Base-by-base conservation (phyloP, 1,140 invertebrate species). In the Littorina saxatilis region DNA sequence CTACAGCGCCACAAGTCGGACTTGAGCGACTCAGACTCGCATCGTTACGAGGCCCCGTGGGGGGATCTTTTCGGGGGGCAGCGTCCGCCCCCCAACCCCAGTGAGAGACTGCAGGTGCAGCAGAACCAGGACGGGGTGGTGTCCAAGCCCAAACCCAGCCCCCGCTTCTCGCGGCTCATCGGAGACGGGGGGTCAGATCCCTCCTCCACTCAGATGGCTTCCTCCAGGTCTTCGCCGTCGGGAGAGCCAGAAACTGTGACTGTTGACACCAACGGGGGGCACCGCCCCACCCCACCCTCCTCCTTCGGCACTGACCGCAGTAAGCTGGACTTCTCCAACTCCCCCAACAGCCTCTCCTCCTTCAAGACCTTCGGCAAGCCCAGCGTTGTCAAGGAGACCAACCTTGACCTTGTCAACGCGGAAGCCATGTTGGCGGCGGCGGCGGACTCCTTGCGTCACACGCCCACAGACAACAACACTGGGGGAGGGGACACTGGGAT, bases 1-100 rank as follows among this genome's bases (percentile, higher is more conserved):
- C 87, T 90, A 15, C 89, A 91, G 73, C 83, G 92, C 79, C 92
- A 93, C 75, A 93, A 93, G 79, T 92, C 92, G 17, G 92, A 93
- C 82, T 80, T 93, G 37, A 91, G 89, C 13, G 87, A 90, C 63
- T 85, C 83, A 7, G 76, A 78, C 40, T 52, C 66, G 39, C 52
- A 85, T 72, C 50, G 77, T 47, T 63, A 78, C 37, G 76, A 78
- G n/a, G 76, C 76, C 9, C 76, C 76, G 7, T 78, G 76, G 76
- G 76, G 76, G 2, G 76, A 78, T 43, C 20, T 58, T 17, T 78
- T 78, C 55, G 27, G 32, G 35, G 43, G 32, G 17, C 17, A 58
- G 9, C 74, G 37, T 50, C 73, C 75, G 81, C 61, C 43, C 74
- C 77, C 47, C 58, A 80, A 52, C 63, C 77, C 47, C 58, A 80